Percentiles rank a stretch among this genome's conserved stretches.
phyloP scores from a whole-genome alignment of 2,113 vertebrate species.

The Lepisosteus oculatus region DNA sequence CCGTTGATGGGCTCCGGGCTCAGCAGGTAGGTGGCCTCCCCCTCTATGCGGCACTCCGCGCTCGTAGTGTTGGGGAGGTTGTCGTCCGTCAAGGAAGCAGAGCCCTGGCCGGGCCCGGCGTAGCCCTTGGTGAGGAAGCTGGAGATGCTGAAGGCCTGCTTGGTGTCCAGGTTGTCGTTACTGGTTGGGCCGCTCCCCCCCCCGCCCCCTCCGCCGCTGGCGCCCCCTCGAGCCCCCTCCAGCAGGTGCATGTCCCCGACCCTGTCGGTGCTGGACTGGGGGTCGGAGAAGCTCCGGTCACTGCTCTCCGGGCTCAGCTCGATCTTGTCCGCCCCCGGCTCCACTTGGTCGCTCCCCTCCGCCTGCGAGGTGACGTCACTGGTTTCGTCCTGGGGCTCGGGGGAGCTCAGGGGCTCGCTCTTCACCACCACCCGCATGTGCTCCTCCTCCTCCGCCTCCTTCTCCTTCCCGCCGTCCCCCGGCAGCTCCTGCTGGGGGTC shows the following conservation, averaged over 20 bases:
- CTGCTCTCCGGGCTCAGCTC: conserved; percentile 93
- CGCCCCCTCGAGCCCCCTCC: conserved; percentile 59
- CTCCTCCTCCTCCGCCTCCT: conserved; percentile 69
- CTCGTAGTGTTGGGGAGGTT: conserved; percentile 89
- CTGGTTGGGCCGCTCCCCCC: conserved; percentile 38
- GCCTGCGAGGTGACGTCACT: conserved; percentile 88
- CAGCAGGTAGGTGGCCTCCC: conserved; percentile 73
- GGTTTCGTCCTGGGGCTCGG: conserved; percentile 84
- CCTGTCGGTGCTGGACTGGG: conserved; percentile 80
- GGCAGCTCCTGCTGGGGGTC: conserved; percentile 55
- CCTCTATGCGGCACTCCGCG: conserved; percentile 76
- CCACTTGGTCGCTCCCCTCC: conserved; percentile 84
- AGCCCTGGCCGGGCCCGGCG: conserved; percentile 41
- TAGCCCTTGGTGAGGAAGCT: conserved; percentile 82
- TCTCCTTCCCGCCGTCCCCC: conserved; percentile 64
- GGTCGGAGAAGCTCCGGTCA: conserved; percentile 87
- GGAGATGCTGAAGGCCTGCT: conserved; percentile 82
- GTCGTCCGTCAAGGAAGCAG: conserved; percentile 64
- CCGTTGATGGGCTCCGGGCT: conserved; percentile 66
- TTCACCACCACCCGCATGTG: conserved; percentile 87
- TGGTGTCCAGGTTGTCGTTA: conserved; percentile 67
- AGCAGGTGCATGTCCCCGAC: conserved; percentile 78
- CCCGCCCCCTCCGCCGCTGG: conserved; percentile 2
- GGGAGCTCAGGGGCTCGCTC: conserved; percentile 87
- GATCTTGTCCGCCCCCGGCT: conserved; percentile 87